Percentiles rank a stretch among this genome's conserved stretches.
These are phyloP conservation scores for Myotis yumanensis DNA, from an alignment of 2,113 vertebrate species.

Conservation along the genomic window DNA sequence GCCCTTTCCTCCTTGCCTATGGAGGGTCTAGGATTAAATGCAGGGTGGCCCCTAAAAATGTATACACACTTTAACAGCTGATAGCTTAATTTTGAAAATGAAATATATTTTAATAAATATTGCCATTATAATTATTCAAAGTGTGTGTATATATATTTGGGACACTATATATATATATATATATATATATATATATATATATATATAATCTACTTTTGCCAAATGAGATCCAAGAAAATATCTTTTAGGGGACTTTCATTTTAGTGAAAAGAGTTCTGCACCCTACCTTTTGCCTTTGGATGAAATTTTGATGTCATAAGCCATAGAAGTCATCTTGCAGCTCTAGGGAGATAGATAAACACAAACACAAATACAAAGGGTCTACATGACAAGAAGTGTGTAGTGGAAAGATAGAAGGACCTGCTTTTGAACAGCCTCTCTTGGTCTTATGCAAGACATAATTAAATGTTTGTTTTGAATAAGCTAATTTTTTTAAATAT, in stretches of 20 bases:
- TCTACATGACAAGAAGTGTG: neutral
- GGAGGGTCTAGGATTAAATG: neutral
- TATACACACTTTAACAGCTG: too few relatives aligned
- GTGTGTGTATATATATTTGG: too few relatives aligned
- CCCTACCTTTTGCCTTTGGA: neutral
- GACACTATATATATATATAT: neutral
- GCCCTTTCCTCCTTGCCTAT: neutral
- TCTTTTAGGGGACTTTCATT: neutral
- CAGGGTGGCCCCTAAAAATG: too few relatives aligned
- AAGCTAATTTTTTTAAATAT: neutral
- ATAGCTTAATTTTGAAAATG: too few relatives aligned
- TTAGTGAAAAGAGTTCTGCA: neutral
- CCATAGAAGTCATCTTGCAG: neutral
- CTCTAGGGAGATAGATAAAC: neutral
- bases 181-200: too few relatives aligned
- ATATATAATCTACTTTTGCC: neutral
- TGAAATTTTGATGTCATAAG: neutral
- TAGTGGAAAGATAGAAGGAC: neutral
- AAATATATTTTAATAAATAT: too few relatives aligned
- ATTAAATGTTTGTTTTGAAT: neutral
- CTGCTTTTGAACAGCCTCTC: neutral
- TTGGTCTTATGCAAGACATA: neutral
- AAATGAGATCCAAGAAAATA: neutral
- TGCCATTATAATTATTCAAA: too few relatives aligned
- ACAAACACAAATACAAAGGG: neutral